Conservation (phyloP, 2,113 vertebrate genomes). For the Sebastes schlegelii region DNA sequence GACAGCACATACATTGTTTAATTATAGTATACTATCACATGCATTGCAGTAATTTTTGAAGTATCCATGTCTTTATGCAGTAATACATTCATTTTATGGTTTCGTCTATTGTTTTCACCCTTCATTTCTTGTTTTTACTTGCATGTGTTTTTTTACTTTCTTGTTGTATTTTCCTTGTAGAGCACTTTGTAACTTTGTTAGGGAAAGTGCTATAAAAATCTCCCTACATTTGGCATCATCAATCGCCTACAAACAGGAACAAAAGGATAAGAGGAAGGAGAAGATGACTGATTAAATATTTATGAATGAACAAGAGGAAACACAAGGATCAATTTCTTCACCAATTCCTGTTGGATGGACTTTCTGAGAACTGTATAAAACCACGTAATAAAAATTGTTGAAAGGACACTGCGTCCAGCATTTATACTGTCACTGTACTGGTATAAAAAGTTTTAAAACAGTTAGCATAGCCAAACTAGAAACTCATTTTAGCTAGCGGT, state of each 20-base stretch:
- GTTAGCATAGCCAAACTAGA: neutral
- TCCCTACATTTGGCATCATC: neutral
- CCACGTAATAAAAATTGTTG: neutral
- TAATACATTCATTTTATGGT: neutral
- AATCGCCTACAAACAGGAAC: neutral
- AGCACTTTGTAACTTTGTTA: neutral
- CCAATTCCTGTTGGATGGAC: too few relatives aligned
- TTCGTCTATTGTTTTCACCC: too few relatives aligned
- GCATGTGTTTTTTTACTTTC: neutral
- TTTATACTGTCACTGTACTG: neutral
- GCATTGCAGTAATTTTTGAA: neutral
- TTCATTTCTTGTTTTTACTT: neutral
- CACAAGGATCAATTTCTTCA: neutral
- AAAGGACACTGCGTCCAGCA: neutral
- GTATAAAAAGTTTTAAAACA: conserved; percentile 6
- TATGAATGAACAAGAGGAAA: too few relatives aligned
- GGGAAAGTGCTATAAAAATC: neutral
- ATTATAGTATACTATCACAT: neutral
- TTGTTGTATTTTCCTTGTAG: neutral
- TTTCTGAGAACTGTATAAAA: neutral
- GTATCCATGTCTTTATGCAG: neutral
- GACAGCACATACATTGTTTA: neutral
- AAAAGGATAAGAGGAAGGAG: neutral
- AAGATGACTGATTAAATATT: neutral
- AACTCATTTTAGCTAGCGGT: neutral